These are phyloP conservation scores for Sakesphorus luctuosus DNA, from an alignment of 2,113 vertebrate species.

Conservation along the genomic window DNA sequence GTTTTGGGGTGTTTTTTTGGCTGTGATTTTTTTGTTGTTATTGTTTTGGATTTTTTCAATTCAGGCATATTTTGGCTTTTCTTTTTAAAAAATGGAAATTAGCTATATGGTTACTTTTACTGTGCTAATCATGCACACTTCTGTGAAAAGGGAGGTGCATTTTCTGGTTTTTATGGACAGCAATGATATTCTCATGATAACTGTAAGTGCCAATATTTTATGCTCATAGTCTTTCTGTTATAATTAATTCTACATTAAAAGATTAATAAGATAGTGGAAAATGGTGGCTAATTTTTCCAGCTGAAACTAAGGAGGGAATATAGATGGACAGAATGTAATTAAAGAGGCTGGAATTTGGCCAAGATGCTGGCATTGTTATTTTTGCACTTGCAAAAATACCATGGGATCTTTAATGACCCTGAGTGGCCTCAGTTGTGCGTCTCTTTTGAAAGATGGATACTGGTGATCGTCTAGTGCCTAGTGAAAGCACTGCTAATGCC, in stretches of 20 bases:
- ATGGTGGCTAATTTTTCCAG: conserved; percentile 20
- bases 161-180: not conserved
- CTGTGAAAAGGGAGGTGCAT: not conserved
- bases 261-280: conserved; percentile 52
- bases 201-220: conserved; percentile 13
- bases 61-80: not conserved
- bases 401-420: conserved; percentile 35
- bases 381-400: conserved; percentile 55
- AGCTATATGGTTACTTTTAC: not conserved
- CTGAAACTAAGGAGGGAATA: conserved; percentile 32
- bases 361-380: conserved; percentile 33
- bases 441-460: conserved; percentile 54
- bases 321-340: conserved; percentile 50
- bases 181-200: not conserved
- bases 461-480: conserved; percentile 33
- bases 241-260: conserved; percentile 45
- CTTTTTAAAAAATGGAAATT: not conserved
- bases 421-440: not conserved
- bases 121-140: not conserved
- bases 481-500: conserved; percentile 30
- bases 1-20: not conserved
- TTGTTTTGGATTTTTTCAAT: not conserved
- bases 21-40: not conserved
- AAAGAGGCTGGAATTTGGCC: conserved; percentile 42
- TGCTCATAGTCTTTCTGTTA: not conserved